phyloP scores from a whole-genome alignment of 1,140 invertebrate genomes.

The Drosophila yakuba region DNA sequence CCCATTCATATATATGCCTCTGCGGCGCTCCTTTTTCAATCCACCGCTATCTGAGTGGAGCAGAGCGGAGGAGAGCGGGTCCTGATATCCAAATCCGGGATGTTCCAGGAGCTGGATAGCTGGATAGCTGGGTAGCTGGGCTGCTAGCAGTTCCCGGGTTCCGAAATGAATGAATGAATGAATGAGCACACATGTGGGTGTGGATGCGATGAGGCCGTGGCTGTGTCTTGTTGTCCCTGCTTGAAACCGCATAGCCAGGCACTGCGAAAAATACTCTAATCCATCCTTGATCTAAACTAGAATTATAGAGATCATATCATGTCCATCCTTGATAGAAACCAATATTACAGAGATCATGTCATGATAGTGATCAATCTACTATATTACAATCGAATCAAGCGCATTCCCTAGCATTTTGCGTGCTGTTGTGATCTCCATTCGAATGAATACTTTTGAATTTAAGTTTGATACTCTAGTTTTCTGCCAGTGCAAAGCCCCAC shows the following conservation, averaged over 20 bases:
- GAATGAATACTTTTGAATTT: no score
- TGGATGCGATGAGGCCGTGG: constrained; percentile 22
- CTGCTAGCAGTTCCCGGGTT: constrained; percentile 5
- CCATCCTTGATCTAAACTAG: background rate
- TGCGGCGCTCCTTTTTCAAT: background rate
- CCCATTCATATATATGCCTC: constrained; percentile 3
- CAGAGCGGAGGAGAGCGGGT: constrained; percentile 27
- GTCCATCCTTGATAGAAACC: no score
- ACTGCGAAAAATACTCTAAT: background rate
- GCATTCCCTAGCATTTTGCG: no score
- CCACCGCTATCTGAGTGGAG: constrained; percentile 16
- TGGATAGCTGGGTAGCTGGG: constrained; percentile 1
- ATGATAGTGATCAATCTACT: no score
- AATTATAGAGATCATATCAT: no score
- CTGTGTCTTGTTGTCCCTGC: constrained; percentile 17
- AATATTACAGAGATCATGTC: no score
- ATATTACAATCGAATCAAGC: no score
- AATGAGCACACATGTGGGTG: constrained; percentile 64
- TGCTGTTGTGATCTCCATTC: no score
- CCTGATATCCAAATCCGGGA: constrained; percentile 46
- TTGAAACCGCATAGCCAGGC: background rate
- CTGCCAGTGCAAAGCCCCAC: constrained; percentile 43
- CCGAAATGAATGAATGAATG: constrained; percentile 59
- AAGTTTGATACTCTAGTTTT: background rate
- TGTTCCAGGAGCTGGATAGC: constrained; percentile 22